Evolutionary conservation across 1,140 invertebrate species (phyloP), one percentile per base, ranked within the genome.

Genomic region (Orchestia grillus): DNA sequence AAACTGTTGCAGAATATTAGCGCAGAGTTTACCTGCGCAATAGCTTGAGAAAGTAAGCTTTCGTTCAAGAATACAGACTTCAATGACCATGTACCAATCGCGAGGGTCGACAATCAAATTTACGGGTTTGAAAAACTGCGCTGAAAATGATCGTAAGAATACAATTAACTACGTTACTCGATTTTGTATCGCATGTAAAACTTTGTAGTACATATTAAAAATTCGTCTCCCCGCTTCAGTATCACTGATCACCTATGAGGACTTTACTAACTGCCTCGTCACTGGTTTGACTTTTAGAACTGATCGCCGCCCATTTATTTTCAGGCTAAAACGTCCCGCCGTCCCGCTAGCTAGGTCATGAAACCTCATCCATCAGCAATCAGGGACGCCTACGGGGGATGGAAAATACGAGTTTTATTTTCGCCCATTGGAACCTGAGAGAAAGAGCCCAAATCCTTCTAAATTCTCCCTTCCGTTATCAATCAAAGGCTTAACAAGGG

Each of bases 301-400:
- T 28, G 1, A 77, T 23, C 15, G 62, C 28, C 62, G 36, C 36
- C 3, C 3, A 77, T 77, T 36, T 36, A 77, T 77, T 77, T 77
- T 77, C 62, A 8, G 47, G 19, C 47, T 53, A 19, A 53, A 53
- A 8, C 19, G 3, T 90, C 88, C 88, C 15, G 41, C 88, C n/a
- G 3, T 11, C 41, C 36, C 43, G 92, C 92, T 47, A 28, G 16
- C 92, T 11, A 6, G 6, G 43, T 94, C 92, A 47, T 44, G 92
- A 4, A 45, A 94, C 41, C 44, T 44, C 92, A 94, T 94, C 44
- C 43, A 94, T 94, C 92, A 94, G 92, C 44, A 94, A 94, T 94
- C 92, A 94, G 36, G 44, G 92, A 19, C 45, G 43, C 47, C 0
- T 40, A 0, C 44, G 92, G 3, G 44, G 11, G 19, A 94, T 15